These are phyloP conservation scores for Rhyacichthys aspro DNA, from an alignment of 2,797 vertebrate species.

Conservation along the genomic window DNA sequence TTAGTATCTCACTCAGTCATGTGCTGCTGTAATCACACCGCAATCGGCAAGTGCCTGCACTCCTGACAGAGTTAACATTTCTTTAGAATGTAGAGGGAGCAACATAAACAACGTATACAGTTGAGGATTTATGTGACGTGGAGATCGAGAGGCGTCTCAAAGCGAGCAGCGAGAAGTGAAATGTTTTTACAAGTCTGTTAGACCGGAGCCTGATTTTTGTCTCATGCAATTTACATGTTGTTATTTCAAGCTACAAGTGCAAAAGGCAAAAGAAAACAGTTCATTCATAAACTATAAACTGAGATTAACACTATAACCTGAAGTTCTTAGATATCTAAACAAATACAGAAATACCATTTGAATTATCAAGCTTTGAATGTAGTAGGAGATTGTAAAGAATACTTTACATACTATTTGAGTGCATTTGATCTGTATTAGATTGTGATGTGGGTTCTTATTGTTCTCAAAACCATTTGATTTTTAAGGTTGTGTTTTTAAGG, in stretches of 20 bases:
- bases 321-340: not conserved
- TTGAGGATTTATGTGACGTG: conserved; percentile 23
- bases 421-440: too few relatives aligned
- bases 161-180: not conserved
- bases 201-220: not conserved
- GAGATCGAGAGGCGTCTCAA: conserved; percentile 2
- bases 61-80: conserved; percentile 71
- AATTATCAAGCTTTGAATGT: not conserved
- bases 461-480: too few relatives aligned
- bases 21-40: conserved; percentile 68
- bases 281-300: too few relatives aligned
- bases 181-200: conserved; percentile 7
- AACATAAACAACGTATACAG: conserved; percentile 45
- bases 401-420: too few relatives aligned
- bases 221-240: not conserved
- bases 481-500: too few relatives aligned
- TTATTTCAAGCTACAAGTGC: not conserved
- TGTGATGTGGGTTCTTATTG: too few relatives aligned
- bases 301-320: not conserved
- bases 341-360: not conserved
- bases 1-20: conserved; percentile 68
- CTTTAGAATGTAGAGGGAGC: conserved; percentile 48
- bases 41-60: conserved; percentile 59
- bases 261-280: not conserved
- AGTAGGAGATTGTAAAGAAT: too few relatives aligned